Evolutionary conservation across 2,888 invertebrate genomes (phyloP).

Genomic region (Hemicrepidius hirtus): DNA sequence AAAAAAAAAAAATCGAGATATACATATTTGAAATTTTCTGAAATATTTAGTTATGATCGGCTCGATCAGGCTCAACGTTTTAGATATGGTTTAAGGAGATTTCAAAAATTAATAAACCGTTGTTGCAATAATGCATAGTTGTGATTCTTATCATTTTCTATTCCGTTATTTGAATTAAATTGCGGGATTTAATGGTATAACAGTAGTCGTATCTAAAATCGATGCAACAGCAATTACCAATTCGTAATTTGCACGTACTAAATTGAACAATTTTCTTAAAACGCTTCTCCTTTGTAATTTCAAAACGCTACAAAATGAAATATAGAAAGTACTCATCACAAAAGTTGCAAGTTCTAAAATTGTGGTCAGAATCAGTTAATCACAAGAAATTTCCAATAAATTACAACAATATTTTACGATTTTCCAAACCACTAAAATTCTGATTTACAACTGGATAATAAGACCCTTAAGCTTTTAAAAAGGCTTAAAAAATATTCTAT

Average conservation of each 20-base stretch:
- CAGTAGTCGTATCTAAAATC: background rate
- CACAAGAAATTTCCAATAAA: too few species aligned
- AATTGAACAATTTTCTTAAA: conserved; percentile 10
- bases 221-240: background rate
- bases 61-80: too few species aligned
- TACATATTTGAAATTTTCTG: background rate
- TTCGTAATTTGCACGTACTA: conserved; percentile 9
- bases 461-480: conserved; percentile 11
- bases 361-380: too few species aligned
- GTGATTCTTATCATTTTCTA: background rate
- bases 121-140: too few species aligned
- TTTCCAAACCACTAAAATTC: background rate
- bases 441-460: conserved; percentile 42
- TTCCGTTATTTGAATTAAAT: background rate
- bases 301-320: background rate
- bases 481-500: conserved; percentile 11
- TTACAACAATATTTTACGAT: too few species aligned
- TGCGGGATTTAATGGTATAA: background rate
- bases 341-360: too few species aligned
- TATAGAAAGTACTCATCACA: too few species aligned
- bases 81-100: too few species aligned
- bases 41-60: too few species aligned
- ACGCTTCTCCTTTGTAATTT: background rate
- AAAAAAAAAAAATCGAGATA: conserved; percentile 9
- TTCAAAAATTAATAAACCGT: too few species aligned